These are phyloP conservation scores for Tigriopus japonicus DNA, from an alignment of 1,140 invertebrate genomes.

Conservation along the genomic window DNA sequence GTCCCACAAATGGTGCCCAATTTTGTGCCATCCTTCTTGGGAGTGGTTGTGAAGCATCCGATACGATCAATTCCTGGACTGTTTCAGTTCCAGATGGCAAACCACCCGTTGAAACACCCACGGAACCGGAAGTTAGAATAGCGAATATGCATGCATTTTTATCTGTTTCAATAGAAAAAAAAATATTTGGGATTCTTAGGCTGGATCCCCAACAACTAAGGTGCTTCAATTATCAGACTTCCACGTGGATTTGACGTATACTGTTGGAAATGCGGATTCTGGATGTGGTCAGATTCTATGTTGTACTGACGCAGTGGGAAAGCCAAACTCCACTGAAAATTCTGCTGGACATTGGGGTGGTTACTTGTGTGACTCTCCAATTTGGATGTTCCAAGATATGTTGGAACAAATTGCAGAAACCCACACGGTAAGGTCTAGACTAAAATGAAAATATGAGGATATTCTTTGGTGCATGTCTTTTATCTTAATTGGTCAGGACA, in stretches of 20 bases:
- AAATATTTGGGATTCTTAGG: no score
- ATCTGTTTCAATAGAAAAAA: neutral
- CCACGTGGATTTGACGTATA: conserved; percentile 56
- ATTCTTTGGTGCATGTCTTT: conserved; percentile 8
- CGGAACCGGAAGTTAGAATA: neutral
- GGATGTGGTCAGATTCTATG: conserved; percentile 53
- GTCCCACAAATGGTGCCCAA: neutral
- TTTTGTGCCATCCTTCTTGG: conserved; percentile 3
- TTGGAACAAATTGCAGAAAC: conserved; percentile 24
- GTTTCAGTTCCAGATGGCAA: conserved; percentile 5
- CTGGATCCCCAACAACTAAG: conserved; percentile 20
- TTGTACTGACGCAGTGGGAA: conserved; percentile 41
- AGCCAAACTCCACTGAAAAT: conserved; percentile 18
- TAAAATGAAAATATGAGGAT: conserved; percentile 9
- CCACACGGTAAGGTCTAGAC: conserved; percentile 17
- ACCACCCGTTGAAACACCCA: neutral
- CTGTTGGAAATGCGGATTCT: conserved; percentile 36
- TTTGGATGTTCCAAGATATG: conserved; percentile 38
- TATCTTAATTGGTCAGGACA: conserved; percentile 29
- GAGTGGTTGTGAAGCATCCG: neutral
- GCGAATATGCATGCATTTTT: neutral
- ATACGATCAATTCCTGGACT: neutral
- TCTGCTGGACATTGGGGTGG: conserved; percentile 57
- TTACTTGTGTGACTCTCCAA: conserved; percentile 53
- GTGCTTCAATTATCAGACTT: conserved; percentile 58